Conservation (phyloP, 1,140 invertebrate species). For the Saccostrea echinata region DNA sequence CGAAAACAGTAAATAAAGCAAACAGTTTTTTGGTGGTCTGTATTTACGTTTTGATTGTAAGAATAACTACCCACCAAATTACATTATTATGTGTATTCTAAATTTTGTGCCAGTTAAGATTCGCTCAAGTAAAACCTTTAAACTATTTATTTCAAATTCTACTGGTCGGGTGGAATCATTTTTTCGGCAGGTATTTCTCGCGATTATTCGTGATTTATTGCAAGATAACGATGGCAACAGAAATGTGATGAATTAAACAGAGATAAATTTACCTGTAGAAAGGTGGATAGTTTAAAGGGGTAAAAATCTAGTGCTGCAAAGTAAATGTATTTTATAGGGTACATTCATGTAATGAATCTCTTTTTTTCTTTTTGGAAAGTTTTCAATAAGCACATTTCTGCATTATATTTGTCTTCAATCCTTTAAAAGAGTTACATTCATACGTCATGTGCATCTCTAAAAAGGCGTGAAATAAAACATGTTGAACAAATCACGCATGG, state of each 20-base stretch:
- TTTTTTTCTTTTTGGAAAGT: background rate
- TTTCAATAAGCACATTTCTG: too few species aligned
- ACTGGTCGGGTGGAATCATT: background rate
- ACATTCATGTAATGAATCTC: background rate
- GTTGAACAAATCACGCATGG: background rate
- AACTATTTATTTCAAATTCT: background rate
- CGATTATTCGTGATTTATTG: slow-evolving; percentile 19
- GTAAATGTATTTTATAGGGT: background rate
- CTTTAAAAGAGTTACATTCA: background rate
- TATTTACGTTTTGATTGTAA: background rate
- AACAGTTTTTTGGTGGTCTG: background rate
- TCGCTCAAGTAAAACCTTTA: background rate
- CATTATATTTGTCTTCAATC: background rate
- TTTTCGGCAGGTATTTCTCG: slow-evolving; percentile 12
- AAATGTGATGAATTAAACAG: slow-evolving; percentile 2
- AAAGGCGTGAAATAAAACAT: background rate
- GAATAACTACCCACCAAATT: too few species aligned
- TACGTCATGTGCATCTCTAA: background rate
- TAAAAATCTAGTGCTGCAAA: background rate
- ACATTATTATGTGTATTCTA: background rate
- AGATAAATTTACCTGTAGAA: slow-evolving; percentile 15
- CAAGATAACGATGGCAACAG: slow-evolving; percentile 27
- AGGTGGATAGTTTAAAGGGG: slow-evolving; percentile 12
- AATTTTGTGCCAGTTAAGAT: slow-evolving; percentile 15
- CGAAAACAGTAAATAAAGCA: too few species aligned